Conservation (phyloP, 2,113 vertebrate species). For the Athene cunicularia region DNA sequence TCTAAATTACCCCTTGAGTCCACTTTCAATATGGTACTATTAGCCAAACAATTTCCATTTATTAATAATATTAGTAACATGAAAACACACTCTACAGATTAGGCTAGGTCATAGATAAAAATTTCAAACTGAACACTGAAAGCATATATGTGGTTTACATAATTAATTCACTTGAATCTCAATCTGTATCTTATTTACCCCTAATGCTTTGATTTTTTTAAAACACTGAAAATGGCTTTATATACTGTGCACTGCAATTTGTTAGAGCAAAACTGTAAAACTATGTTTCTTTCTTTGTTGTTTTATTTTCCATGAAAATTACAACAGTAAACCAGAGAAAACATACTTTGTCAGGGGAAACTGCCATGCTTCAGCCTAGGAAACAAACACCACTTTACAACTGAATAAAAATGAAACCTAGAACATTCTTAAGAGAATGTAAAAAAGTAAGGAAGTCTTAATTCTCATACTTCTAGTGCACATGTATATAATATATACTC, state of each 20-base stretch:
- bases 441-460: background rate
- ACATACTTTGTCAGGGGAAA: background rate
- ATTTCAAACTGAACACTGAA: background rate
- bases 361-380: background rate
- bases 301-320: background rate
- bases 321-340: background rate
- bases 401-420: background rate
- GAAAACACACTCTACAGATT: background rate
- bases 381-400: background rate
- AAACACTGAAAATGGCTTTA: background rate
- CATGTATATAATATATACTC: no score
- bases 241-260: background rate
- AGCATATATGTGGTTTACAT: background rate
- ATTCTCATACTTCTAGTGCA: background rate
- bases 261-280: background rate
- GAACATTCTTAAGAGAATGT: background rate
- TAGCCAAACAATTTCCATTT: background rate
- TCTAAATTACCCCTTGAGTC: background rate
- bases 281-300: accelerated
- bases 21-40: background rate
- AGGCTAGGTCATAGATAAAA: background rate
- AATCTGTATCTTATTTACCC: background rate
- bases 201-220: background rate
- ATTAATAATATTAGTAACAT: background rate
- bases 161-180: background rate